A percentile compares a stretch with the other conserved stretches of the same genome.
Conservation (phyloP, 2,888 invertebrate genomes). For the Mimumesa dahlbomi region DNA sequence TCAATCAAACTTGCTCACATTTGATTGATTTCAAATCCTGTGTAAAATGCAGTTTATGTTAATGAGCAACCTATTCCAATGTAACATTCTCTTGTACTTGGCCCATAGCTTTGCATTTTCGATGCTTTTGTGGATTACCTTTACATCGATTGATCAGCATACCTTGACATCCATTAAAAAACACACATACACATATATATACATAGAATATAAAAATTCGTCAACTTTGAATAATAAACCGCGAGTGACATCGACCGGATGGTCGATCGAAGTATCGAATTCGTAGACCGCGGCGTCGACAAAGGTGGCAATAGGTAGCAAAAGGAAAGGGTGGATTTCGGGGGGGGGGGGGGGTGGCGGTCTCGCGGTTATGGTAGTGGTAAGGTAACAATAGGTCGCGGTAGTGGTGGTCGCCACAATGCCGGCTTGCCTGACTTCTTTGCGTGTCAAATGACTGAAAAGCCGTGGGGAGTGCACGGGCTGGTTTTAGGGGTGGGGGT, state of each 20-base stretch:
- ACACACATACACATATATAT: too few species aligned
- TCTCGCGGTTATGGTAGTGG: conserved; percentile 70
- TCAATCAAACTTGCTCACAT: too few species aligned
- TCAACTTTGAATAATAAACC: not conserved
- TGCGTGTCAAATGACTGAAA: conserved; percentile 80
- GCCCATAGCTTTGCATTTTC: too few species aligned
- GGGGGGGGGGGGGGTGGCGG: conserved; percentile 41
- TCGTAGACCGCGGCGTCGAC: conserved; percentile 38
- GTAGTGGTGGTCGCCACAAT: conserved; percentile 71
- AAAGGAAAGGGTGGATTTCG: conserved; percentile 47
- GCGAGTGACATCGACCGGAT: not conserved
- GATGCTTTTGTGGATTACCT: too few species aligned
- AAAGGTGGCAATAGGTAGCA: conserved; percentile 47
- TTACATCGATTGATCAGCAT: too few species aligned
- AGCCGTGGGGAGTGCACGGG: conserved; percentile 72
- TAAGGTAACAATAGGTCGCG: conserved; percentile 75
- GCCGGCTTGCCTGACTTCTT: conserved; percentile 79
- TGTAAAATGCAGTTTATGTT: too few species aligned
- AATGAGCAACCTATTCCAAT: too few species aligned
- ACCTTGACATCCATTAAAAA: too few species aligned
- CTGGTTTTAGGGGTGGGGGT: conserved; percentile 35
- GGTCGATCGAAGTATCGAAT: conserved; percentile 41
- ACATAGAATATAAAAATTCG: too few species aligned
- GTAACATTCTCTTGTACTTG: too few species aligned
- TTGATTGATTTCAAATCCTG: too few species aligned